phyloP scores from a whole-genome alignment of 2,113 vertebrate species.

The Mastomys coucha region DNA sequence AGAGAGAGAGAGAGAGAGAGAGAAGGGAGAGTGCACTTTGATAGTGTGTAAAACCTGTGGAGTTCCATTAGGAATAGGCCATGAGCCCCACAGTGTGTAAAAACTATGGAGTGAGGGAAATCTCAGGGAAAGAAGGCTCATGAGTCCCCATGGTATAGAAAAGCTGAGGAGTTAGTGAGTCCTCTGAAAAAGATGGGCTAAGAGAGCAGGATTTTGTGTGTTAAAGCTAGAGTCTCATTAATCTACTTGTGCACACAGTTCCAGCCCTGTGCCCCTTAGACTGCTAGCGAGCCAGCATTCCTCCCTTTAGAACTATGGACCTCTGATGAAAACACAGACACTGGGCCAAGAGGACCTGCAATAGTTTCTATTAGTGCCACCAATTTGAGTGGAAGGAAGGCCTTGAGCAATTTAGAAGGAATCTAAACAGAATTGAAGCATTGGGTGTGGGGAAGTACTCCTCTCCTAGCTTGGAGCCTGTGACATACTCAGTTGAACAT shows the following conservation, averaged over 20 bases:
- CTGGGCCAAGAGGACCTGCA: background rate
- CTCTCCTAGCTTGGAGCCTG: slow-evolving; percentile 31
- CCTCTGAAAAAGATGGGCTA: background rate
- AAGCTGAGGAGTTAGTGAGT: background rate
- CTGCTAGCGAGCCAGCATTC: slow-evolving; percentile 18
- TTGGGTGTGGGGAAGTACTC: background rate
- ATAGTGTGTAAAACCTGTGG: background rate
- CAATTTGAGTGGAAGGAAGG: slow-evolving; percentile 21
- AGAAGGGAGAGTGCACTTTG: too few species aligned
- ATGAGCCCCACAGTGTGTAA: background rate
- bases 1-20: too few species aligned
- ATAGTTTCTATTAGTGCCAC: background rate
- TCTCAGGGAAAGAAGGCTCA: too few species aligned
- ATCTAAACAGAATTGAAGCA: background rate
- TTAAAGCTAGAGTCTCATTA: background rate
- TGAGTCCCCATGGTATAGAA: background rate
- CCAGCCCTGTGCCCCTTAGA: background rate
- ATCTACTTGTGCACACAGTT: background rate
- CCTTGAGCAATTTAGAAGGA: slow-evolving; percentile 45
- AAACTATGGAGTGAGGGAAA: background rate
- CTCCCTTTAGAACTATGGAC: background rate
- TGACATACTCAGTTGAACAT: slow-evolving; percentile 58
- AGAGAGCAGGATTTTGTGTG: fast-evolving
- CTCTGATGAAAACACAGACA: slow-evolving; percentile 21
- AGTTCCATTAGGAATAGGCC: background rate